A percentile compares a stretch with the other conserved stretches of the same genome.
Conservation (phyloP, 2,888 invertebrate genomes). For the Drosophila picticornis region DNA sequence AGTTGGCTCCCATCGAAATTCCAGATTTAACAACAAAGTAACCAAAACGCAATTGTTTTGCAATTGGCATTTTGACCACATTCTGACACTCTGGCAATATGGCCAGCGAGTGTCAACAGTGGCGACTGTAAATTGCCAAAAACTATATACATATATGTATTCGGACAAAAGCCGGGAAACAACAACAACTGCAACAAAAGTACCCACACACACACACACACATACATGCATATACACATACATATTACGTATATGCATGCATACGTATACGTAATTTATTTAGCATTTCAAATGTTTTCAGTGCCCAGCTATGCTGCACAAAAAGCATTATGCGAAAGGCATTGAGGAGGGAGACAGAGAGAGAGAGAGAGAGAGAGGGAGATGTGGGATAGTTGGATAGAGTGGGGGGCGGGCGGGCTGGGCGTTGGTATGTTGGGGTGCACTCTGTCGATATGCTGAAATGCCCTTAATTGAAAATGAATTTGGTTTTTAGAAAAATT, state of each 20-base stretch:
- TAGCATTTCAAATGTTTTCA: constrained; percentile 70
- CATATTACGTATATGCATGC: neutral
- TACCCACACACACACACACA: neutral
- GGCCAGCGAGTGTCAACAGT: constrained; percentile 68
- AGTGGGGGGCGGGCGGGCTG: neutral
- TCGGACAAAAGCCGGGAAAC: constrained; percentile 4
- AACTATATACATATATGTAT: constrained; percentile 55
- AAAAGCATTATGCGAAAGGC: constrained; percentile 46
- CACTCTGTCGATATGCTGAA: constrained; percentile 75
- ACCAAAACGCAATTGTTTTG: constrained; percentile 84
- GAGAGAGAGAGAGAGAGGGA: neutral
- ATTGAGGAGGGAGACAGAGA: neutral
- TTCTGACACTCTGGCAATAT: constrained; percentile 79
- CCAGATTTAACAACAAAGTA: constrained; percentile 81
- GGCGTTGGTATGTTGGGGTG: constrained; percentile 11
- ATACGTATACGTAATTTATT: constrained; percentile 74
- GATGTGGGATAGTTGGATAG: neutral
- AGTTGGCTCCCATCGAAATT: constrained; percentile 79
- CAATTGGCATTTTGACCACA: constrained; percentile 83
- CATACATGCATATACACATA: neutral
- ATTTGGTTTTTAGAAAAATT: constrained; percentile 75
- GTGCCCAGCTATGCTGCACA: constrained; percentile 36
- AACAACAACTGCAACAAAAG: neutral
- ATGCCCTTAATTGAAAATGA: constrained; percentile 84
- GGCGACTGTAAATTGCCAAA: constrained; percentile 74